Conservation (phyloP, 2,888 invertebrate species). For the Emesis furor region DNA sequence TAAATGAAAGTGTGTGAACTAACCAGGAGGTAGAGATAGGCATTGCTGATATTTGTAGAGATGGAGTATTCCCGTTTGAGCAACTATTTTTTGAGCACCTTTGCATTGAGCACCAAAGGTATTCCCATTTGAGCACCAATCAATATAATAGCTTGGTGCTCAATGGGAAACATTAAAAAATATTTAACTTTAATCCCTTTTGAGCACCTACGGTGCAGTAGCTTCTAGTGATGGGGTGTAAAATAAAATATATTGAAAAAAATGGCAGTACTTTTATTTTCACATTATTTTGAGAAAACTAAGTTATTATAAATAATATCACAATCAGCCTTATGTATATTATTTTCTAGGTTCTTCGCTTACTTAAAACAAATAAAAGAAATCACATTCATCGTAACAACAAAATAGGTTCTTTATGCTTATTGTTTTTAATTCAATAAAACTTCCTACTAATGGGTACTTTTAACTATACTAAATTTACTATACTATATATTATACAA, state of each 20-base stretch:
- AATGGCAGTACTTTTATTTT: conserved; percentile 9
- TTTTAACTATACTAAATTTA: too few species aligned
- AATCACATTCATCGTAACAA: conserved; percentile 6
- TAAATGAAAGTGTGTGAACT: too few species aligned
- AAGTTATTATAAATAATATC: conserved; percentile 10
- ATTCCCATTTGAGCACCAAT: conserved; percentile 11
- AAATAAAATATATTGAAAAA: conserved; percentile 10
- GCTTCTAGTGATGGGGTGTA: conserved; percentile 5
- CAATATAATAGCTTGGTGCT: background rate
- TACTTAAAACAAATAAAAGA: conserved; percentile 12
- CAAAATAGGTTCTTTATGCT: too few species aligned
- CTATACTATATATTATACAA: too few species aligned
- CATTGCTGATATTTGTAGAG: too few species aligned
- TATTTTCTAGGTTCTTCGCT: conserved; percentile 3
- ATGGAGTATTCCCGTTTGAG: conserved; percentile 79
- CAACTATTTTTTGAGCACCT: background rate
- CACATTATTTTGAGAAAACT: conserved; percentile 12
- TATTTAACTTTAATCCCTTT: conserved; percentile 16
- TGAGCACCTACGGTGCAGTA: background rate
- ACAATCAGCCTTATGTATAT: conserved; percentile 1
- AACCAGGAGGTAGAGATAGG: too few species aligned
- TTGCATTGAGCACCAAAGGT: conserved; percentile 1
- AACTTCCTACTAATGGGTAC: too few species aligned
- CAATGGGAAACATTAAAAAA: conserved; percentile 4
- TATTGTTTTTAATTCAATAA: too few species aligned